Conservation (phyloP, 2,113 vertebrate genomes). For the Dolichallabes microphthalmus region DNA sequence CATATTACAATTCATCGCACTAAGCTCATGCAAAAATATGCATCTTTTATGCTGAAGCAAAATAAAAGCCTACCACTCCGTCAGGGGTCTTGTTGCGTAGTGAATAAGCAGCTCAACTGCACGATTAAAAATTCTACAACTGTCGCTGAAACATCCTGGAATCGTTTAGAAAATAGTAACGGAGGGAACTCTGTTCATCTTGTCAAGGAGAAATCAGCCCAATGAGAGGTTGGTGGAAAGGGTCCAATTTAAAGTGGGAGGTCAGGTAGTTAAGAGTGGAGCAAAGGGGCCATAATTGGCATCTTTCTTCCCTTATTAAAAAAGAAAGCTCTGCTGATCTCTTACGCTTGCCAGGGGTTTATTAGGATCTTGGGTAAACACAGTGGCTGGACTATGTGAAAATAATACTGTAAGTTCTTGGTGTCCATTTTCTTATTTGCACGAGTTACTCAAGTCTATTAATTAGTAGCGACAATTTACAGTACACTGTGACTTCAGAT, state of each 20-base stretch:
- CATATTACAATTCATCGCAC: neutral
- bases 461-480: neutral
- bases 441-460: neutral
- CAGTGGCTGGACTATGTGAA: constrained; percentile 26
- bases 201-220: constrained; percentile 50
- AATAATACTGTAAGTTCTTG: constrained; percentile 10
- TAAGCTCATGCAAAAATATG: constrained; percentile 34
- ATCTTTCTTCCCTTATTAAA: constrained; percentile 77
- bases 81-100: constrained; percentile 27
- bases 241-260: constrained; percentile 70
- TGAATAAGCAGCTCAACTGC: constrained; percentile 55
- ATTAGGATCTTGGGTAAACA: constrained; percentile 61
- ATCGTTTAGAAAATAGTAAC: constrained; percentile 14
- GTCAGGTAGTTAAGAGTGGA: constrained; percentile 66
- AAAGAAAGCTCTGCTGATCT: constrained; percentile 62
- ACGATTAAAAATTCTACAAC: constrained; percentile 29
- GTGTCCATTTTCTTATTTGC: neutral
- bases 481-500: neutral
- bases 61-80: constrained; percentile 29
- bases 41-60: constrained; percentile 29
- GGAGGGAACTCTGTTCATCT: constrained; percentile 35
- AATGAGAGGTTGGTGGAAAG: constrained; percentile 59
- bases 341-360: constrained; percentile 58
- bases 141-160: constrained; percentile 9
- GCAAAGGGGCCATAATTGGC: constrained; percentile 73